These are phyloP conservation scores for Palythoa heliodiscus DNA, from an alignment of 92 coral and sea anemone genomes.

Conservation along the genomic window DNA sequence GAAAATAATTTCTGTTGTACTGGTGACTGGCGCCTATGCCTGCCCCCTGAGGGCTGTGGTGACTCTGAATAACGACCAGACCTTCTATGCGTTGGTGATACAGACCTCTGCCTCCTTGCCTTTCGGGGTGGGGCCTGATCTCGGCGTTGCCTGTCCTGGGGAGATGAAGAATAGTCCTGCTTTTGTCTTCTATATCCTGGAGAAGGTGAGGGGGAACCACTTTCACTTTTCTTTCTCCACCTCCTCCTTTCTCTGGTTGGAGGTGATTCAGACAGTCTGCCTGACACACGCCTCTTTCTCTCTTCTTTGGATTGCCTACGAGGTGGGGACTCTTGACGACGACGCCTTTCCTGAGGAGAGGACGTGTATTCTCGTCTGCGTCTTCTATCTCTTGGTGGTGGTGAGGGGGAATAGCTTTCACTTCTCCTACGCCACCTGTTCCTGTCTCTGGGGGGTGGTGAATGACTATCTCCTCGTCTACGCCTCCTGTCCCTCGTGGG, in stretches of 20 bases:
- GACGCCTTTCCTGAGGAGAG: conserved; percentile 61
- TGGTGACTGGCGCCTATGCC: conserved; percentile 23
- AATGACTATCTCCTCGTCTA: conserved; percentile 20
- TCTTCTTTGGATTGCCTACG: conserved; percentile 65
- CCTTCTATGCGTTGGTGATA: conserved; percentile 13
- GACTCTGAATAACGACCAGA: conserved; percentile 8
- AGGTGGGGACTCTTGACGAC: conserved; percentile 61
- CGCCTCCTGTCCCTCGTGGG: conserved; percentile 19
- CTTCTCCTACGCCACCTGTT: conserved; percentile 34
- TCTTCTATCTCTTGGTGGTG: conserved; percentile 66
- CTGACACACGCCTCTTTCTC: conserved; percentile 33
- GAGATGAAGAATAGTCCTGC: conserved; percentile 42
- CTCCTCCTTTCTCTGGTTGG: conserved; percentile 19
- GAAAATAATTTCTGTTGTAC: background rate
- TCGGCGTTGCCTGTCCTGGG: conserved; percentile 50
- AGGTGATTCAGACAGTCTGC: conserved; percentile 13
- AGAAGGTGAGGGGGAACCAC: conserved; percentile 37
- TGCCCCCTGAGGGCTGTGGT: conserved; percentile 25
- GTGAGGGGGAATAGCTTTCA: conserved; percentile 52
- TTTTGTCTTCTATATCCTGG: conserved; percentile 50
- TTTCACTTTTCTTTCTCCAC: conserved; percentile 15
- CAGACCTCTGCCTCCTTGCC: conserved; percentile 3
- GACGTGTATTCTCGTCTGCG: conserved; percentile 71
- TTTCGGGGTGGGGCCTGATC: conserved; percentile 17
- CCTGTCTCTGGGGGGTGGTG: conserved; percentile 64